Conservation (phyloP, 2,888 invertebrate species). For the Amitus sp. region DNA sequence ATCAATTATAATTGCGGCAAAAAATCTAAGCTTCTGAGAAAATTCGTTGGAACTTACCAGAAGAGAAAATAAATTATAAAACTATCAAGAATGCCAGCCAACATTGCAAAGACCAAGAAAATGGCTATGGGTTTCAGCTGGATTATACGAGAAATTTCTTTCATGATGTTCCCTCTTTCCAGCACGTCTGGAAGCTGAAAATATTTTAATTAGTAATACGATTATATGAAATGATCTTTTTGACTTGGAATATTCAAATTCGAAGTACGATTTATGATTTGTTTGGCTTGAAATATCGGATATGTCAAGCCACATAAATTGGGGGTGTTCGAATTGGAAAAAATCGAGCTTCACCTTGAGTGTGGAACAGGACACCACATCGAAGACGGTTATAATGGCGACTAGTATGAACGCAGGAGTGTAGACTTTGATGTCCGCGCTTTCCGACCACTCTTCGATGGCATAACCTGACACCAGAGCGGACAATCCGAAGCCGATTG, state of each 20-base stretch:
- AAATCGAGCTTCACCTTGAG: constrained; percentile 73
- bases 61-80: constrained; percentile 86
- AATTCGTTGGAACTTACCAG: constrained; percentile 69
- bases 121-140: constrained; percentile 73
- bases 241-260: no score
- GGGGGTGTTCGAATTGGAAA: no score
- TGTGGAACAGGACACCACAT: constrained; percentile 74
- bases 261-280: no score
- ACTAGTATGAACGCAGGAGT: constrained; percentile 79
- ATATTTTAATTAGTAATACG: constrained; percentile 14
- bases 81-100: constrained; percentile 82
- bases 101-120: constrained; percentile 78
- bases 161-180: constrained; percentile 75
- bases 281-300: no score
- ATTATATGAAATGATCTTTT: no score
- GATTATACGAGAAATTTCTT: constrained; percentile 73
- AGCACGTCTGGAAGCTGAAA: constrained; percentile 76
- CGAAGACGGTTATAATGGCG: constrained; percentile 72
- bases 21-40: neutral
- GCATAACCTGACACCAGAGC: constrained; percentile 78
- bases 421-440: constrained; percentile 71
- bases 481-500: constrained; percentile 80
- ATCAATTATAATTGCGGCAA: no score
- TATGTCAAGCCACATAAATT: no score
- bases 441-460: constrained; percentile 74